phyloP scores from a whole-genome alignment of 2,113 vertebrate species.

The Gracilinanus agilis region DNA sequence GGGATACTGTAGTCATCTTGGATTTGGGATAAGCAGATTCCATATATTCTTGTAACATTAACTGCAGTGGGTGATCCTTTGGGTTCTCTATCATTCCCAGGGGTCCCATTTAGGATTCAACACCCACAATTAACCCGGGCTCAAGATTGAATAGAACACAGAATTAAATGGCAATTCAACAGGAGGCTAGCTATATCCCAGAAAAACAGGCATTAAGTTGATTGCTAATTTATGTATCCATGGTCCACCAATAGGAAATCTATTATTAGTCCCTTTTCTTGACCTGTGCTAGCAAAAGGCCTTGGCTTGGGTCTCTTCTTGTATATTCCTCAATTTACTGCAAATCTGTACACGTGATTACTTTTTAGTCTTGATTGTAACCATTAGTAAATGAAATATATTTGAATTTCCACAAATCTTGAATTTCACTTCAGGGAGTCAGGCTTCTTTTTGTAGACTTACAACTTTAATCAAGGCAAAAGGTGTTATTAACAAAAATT shows the following conservation, averaged over 20 bases:
- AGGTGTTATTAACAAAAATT: neutral
- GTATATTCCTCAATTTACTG: neutral
- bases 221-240: neutral
- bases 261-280: neutral
- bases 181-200: neutral
- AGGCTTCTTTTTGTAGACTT: neutral
- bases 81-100: no score
- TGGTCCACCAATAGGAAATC: neutral
- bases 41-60: no score
- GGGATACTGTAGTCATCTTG: no score
- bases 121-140: no score
- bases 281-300: neutral
- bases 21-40: no score
- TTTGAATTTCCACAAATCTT: neutral
- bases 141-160: no score
- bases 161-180: neutral
- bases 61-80: no score
- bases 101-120: no score
- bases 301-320: neutral
- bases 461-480: neutral
- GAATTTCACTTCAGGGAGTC: neutral
- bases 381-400: neutral
- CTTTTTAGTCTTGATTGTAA: neutral
- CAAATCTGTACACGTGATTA: neutral
- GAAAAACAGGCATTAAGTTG: neutral